These are phyloP conservation scores for Trogon surrucura DNA, from an alignment of 2,113 vertebrate species.

Conservation along the genomic window DNA sequence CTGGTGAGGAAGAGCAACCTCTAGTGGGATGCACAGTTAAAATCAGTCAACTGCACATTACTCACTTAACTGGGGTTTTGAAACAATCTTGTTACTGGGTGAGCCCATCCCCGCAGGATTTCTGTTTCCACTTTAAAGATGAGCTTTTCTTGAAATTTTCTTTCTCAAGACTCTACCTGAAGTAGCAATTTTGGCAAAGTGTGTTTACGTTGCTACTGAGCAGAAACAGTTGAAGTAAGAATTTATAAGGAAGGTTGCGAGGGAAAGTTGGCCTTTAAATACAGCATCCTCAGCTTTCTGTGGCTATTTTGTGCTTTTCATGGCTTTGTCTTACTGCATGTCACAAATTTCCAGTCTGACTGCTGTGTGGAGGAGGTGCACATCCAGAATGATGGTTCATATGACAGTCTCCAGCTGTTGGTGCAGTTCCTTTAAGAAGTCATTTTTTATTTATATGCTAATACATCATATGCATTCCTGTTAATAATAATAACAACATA, in stretches of 20 bases:
- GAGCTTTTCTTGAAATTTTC: neutral
- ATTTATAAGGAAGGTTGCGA: neutral
- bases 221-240: neutral
- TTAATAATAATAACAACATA: neutral
- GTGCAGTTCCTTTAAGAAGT: neutral
- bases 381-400: neutral
- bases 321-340: neutral
- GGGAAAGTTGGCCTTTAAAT: neutral
- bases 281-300: neutral
- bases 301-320: neutral
- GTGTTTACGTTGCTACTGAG: neutral
- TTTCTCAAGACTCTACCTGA: neutral
- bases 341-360: neutral
- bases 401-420: neutral
- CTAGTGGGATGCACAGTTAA: neutral
- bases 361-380: neutral
- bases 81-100: neutral
- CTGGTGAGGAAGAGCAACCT: neutral
- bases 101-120: neutral
- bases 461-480: neutral
- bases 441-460: neutral
- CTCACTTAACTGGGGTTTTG: neutral
- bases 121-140: neutral
- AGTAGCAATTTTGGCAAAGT: neutral
- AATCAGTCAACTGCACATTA: neutral